A percentile compares a stretch with the other conserved stretches of the same genome.
Evolutionary conservation across 92 coral and sea anemone genomes (phyloP).

Genomic region (Epizoanthus ramosus): DNA sequence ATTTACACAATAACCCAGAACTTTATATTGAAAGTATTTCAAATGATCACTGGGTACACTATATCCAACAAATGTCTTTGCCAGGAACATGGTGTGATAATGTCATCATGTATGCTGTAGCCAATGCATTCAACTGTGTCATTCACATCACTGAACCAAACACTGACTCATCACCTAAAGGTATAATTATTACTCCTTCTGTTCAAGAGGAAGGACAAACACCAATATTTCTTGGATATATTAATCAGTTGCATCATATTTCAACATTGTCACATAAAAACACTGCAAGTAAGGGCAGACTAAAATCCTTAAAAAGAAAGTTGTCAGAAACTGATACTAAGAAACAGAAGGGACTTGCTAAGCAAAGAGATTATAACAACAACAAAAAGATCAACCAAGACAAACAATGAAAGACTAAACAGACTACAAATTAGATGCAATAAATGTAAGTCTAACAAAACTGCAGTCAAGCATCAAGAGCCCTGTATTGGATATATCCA

Average conservation of each 20-base stretch:
- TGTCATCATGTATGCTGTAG: conserved; percentile 59
- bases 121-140: conserved; percentile 55
- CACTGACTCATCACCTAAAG: conserved; percentile 28
- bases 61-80: conserved; percentile 56
- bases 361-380: conserved; percentile 8
- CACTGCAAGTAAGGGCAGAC: conserved; percentile 35
- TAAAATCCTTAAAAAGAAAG: conserved; percentile 39
- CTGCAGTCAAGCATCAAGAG: no score
- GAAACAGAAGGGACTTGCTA: conserved; percentile 20
- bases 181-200: conserved; percentile 47
- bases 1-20: conserved; percentile 52
- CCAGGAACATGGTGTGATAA: conserved; percentile 66
- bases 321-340: conserved; percentile 35
- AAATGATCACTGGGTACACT: conserved; percentile 44
- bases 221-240: conserved; percentile 31
- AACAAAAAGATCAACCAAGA: conserved; percentile 14
- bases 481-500: neutral
- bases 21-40: conserved; percentile 56
- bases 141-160: conserved; percentile 55
- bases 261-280: conserved; percentile 35
- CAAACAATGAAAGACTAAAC: conserved; percentile 1
- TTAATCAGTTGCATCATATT: conserved; percentile 38
- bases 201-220: conserved; percentile 10
- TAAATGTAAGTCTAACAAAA: no score
- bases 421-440: no score